These are phyloP conservation scores for Pterobdella sp. DNA, from an alignment of 2,888 invertebrate genomes.

Conservation along the genomic window DNA sequence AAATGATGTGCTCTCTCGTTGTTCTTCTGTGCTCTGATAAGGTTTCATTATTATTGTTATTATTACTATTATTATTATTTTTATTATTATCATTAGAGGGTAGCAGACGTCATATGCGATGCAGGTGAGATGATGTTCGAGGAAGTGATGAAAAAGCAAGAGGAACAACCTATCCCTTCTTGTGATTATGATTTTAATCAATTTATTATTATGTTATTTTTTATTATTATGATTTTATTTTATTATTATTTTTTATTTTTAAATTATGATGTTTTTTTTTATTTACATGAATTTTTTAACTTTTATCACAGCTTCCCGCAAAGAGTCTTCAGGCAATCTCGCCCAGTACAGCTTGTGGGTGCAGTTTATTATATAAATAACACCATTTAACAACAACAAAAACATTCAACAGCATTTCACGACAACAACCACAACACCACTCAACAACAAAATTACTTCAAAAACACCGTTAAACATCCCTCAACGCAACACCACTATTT, in stretches of 20 bases:
- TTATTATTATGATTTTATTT: no score
- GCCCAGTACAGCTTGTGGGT: neutral
- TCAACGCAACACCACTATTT: neutral
- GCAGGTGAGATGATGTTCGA: neutral
- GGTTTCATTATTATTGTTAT: conserved; percentile 36
- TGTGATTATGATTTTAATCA: neutral
- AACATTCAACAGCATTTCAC: neutral
- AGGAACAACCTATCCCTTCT: neutral
- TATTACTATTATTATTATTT: neutral
- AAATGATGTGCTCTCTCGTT: conserved; percentile 45
- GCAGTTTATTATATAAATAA: no score
- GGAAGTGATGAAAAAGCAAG: neutral
- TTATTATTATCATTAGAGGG: neutral
- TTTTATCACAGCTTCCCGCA: neutral
- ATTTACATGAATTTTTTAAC: no score
- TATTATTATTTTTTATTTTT: no score
- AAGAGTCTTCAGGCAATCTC: neutral
- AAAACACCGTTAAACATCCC: neutral
- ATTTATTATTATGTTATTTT: no score
- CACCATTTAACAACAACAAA: neutral
- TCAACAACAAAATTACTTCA: neutral
- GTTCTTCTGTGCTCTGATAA: conserved; percentile 48
- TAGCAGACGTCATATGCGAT: neutral
- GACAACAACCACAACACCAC: neutral
- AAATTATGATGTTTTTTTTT: no score